Conservation (phyloP, 1,140 invertebrate genomes). For the Tribolium madens region DNA sequence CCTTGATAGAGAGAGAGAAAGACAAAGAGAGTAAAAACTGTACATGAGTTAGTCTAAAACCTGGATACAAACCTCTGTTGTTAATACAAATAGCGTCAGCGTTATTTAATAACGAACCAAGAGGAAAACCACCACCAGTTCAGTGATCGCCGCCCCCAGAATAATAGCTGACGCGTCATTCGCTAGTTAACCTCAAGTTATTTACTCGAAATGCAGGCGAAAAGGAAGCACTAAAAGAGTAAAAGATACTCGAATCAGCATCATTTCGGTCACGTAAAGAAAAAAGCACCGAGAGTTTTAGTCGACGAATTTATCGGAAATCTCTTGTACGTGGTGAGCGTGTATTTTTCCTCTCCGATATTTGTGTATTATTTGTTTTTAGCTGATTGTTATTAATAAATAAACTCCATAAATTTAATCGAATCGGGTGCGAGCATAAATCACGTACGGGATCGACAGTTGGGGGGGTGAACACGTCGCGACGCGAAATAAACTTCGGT, state of each 20-base stretch:
- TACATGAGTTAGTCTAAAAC: background rate
- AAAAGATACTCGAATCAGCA: background rate
- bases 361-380: too few relatives aligned
- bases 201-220: background rate
- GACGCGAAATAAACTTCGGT: conserved; percentile 14
- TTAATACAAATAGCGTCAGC: conserved; percentile 13
- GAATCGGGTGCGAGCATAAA: conserved; percentile 3
- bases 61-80: conserved; percentile 11
- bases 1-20: background rate
- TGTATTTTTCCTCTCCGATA: too few relatives aligned
- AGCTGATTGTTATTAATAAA: conserved; percentile 29
- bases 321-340: background rate
- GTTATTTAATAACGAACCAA: conserved; percentile 8
- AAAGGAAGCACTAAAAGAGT: background rate
- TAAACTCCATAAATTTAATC: conserved; percentile 30
- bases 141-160: background rate
- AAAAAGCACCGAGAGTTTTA: background rate
- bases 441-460: conserved; percentile 30
- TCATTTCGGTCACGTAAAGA: background rate
- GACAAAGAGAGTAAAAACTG: background rate
- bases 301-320: background rate
- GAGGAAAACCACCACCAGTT: conserved; percentile 27
- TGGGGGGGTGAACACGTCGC: conserved; percentile 1
- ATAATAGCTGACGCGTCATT: conserved; percentile 17
- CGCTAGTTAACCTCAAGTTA: conserved; percentile 27